phyloP scores from a whole-genome alignment of 2,113 vertebrate genomes.

The Engraulis encrasicolus region DNA sequence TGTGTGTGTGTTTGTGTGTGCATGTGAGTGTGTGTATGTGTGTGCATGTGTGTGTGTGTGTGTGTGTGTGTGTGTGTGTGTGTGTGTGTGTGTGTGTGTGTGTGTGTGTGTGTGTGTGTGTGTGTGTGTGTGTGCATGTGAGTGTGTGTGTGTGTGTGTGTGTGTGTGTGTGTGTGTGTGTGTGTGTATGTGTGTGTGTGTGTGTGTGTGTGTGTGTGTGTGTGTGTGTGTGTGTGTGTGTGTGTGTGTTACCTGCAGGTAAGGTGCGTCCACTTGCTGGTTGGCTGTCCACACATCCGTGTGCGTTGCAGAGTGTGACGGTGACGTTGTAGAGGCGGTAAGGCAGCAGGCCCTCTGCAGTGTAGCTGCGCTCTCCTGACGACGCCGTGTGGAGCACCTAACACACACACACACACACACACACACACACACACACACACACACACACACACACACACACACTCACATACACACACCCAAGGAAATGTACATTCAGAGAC shows the following conservation, averaged over 20 bases:
- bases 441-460: not conserved
- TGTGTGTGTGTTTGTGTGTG: no score
- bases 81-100: no score
- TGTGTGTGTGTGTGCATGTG: not conserved
- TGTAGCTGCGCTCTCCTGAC: conserved; percentile 70
- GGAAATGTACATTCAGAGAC: no score
- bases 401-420: not conserved
- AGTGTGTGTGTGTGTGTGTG: no score
- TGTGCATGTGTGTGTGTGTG: no score
- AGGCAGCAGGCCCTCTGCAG: conserved; percentile 77
- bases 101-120: no score
- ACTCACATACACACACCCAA: not conserved
- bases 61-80: no score
- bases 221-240: not conserved
- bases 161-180: not conserved
- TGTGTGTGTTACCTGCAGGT: conserved; percentile 79
- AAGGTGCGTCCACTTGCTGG: conserved; percentile 77
- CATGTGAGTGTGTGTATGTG: no score
- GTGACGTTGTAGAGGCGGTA: conserved; percentile 82
- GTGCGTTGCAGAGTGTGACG: conserved; percentile 84
- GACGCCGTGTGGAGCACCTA: conserved; percentile 79
- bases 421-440: conserved; percentile 8
- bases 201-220: not conserved
- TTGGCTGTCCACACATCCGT: conserved; percentile 82
- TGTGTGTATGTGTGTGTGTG: not conserved